Conservation (phyloP, 1,140 invertebrate species). For the Littorina saxatilis region DNA sequence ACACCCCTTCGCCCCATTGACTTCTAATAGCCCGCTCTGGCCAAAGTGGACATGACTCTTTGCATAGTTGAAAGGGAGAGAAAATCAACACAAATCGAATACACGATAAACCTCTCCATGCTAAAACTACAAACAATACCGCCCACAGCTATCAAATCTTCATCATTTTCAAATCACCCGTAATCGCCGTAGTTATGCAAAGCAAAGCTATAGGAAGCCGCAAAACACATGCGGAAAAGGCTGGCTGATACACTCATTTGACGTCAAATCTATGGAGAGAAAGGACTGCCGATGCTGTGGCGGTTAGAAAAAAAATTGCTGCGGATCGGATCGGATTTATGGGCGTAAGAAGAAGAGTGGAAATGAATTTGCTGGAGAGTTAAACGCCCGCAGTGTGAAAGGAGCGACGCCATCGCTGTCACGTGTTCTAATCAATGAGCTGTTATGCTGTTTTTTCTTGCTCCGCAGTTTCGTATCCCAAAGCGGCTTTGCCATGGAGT, state of each 20-base stretch:
- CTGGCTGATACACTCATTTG: background rate
- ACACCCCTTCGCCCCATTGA: too few species aligned
- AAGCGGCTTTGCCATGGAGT: background rate
- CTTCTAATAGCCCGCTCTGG: too few species aligned
- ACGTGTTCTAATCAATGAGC: slow-evolving; percentile 19
- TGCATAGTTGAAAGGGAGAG: too few species aligned
- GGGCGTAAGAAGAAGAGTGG: background rate
- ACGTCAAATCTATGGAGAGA: slow-evolving; percentile 4
- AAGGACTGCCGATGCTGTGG: background rate
- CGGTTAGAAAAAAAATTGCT: too few species aligned
- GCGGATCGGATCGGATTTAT: too few species aligned
- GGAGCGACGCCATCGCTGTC: background rate
- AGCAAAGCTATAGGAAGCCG: slow-evolving; percentile 14
- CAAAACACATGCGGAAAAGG: background rate
- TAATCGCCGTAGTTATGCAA: slow-evolving; percentile 2
- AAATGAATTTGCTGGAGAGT: background rate
- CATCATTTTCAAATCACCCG: slow-evolving; percentile 5
- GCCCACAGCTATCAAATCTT: slow-evolving; percentile 6
- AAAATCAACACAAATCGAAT: too few species aligned
- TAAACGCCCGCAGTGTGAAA: slow-evolving; percentile 23
- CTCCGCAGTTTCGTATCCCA: slow-evolving; percentile 24
- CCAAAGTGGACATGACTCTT: too few species aligned
- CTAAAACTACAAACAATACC: too few species aligned
- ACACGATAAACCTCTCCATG: too few species aligned
- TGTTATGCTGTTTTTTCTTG: slow-evolving; percentile 6